phyloP scores from a whole-genome alignment of 2,113 vertebrate genomes.

The Brienomyrus longianalis region DNA sequence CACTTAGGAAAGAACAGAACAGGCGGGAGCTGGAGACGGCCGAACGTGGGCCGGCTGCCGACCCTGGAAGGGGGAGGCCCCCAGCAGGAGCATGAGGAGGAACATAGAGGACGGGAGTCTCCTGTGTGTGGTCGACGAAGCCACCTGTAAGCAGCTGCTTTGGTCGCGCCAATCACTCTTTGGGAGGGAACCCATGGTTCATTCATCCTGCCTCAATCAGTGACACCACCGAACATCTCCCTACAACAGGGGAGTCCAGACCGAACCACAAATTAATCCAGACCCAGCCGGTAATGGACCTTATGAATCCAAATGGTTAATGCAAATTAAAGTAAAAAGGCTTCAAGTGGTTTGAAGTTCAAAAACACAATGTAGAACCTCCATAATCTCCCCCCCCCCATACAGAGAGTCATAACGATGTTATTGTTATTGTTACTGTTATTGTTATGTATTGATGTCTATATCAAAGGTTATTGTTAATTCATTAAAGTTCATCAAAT shows the following conservation, averaged over 20 bases:
- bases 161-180: background rate
- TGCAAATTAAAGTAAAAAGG: background rate
- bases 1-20: background rate
- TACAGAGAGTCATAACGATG: background rate
- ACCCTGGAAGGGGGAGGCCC: background rate
- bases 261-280: background rate
- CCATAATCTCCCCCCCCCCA: background rate
- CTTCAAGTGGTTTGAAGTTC: background rate
- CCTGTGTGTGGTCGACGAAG: background rate
- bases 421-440: too few species aligned
- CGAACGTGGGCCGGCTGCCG: background rate
- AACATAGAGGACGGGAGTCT: background rate
- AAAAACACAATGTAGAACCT: background rate
- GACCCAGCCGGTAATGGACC: background rate
- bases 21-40: background rate
- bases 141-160: background rate
- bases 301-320: background rate
- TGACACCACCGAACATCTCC: background rate
- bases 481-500: background rate
- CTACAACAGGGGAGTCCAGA: background rate
- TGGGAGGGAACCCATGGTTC: background rate
- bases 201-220: background rate
- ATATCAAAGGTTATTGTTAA: too few species aligned
- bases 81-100: background rate
- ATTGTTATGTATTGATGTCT: background rate